Evolutionary conservation across 2,113 vertebrate genomes (phyloP), one percentile per base, ranked within the genome.

Genomic region (Prunella fulvescens): DNA sequence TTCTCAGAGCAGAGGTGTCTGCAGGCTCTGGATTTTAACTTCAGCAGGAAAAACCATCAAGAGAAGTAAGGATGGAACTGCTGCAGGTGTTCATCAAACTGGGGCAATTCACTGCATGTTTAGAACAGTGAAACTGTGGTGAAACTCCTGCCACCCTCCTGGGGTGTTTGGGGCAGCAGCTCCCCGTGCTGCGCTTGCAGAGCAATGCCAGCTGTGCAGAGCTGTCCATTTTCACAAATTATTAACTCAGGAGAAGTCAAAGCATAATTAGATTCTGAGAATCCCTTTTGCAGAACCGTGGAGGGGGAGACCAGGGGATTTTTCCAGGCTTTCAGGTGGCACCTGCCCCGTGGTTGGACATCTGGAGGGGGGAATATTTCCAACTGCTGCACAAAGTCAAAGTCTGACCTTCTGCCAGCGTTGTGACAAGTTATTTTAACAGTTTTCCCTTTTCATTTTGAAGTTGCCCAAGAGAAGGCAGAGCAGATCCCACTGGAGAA

Each of bases 401-500:
- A 40, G 3, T 1, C n/a, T 40, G 48, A 19, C 61, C 81, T 93
- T 15, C 58, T 90, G 9, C 8, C 37, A 3, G 8, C 3, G 0
- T 2, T 6, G 11, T 23, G 15, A 35, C 77, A 2, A 56, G 20
- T 23, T 10, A 0, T 6, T 71, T 35, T 42, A 60, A 70, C 31
- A 1, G 0, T 11, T 58, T 71, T 85, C 33, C 77, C 53, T 79
- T 65, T 74, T 8, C 0, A 31, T 90, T 76, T 40, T 73, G 4
- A 92, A 98, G 98, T 97, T 97, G 98, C 98, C 77, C 98, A 98
- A 70, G 99, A 99, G 96, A 99, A 99, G 96, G 92, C 98, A 0
- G 99, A 99, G 93, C 98, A 99, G 37, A 97, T 98, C 69, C 99
- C 99, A 0, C 96, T 99, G 96, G 99, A 99, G 97, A 99, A 98